Conservation (phyloP, 2,113 vertebrate genomes). For the Beaufortia kweichowensis region DNA sequence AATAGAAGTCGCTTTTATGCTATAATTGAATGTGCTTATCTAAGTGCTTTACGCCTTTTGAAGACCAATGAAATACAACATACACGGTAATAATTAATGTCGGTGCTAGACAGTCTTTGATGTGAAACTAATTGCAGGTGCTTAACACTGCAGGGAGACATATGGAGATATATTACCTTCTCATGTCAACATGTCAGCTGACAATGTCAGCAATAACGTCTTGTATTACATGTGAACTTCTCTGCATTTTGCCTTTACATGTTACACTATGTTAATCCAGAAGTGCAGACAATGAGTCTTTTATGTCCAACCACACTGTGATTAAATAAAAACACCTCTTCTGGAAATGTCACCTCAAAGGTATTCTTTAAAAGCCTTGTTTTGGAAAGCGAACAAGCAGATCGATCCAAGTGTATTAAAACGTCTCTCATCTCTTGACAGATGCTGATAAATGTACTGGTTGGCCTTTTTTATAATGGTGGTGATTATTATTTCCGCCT, state of each 20-base stretch:
- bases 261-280: slow-evolving; percentile 14
- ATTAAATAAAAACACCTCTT: slow-evolving; percentile 6
- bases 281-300: slow-evolving; percentile 13
- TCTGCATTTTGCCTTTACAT: slow-evolving; percentile 26
- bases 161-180: slow-evolving; percentile 49
- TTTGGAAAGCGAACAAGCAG: too few relatives aligned
- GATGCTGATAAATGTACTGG: background rate
- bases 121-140: slow-evolving; percentile 56
- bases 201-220: slow-evolving; percentile 38
- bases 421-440: background rate
- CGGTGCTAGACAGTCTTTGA: slow-evolving; percentile 51
- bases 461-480: slow-evolving; percentile 8
- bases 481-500: background rate
- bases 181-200: slow-evolving; percentile 43
- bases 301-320: background rate
- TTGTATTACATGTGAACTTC: slow-evolving; percentile 46
- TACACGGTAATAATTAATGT: slow-evolving; percentile 16
- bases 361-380: too few relatives aligned
- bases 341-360: background rate
- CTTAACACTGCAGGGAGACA: slow-evolving; percentile 38
- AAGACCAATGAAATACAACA: slow-evolving; percentile 32
- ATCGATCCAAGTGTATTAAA: slow-evolving; percentile 3
- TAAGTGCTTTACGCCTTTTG: slow-evolving; percentile 17
- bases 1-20: slow-evolving; percentile 8
- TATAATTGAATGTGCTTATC: slow-evolving; percentile 4